Evolutionary conservation across 1,140 invertebrate genomes (phyloP), one percentile per base, ranked within the genome.

Genomic region (Dreissena polymorpha): DNA sequence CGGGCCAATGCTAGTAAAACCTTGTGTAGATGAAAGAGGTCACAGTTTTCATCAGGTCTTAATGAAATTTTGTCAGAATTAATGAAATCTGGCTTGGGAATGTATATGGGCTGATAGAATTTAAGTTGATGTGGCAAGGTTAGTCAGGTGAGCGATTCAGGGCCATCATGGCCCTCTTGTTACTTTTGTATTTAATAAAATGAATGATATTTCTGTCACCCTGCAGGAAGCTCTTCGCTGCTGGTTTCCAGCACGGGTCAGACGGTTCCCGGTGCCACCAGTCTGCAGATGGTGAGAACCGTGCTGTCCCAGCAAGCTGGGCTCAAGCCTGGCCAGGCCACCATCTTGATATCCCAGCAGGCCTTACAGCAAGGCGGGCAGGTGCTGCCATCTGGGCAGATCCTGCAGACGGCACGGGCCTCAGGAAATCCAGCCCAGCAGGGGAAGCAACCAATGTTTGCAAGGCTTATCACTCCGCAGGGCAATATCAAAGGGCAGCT

Each of bases 261-360:
- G 25, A 23, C n/a, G 16, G 88, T 86, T n/a, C 88, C 90, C 68
- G 84, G 85, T 14, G 80, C 70, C 39, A 89, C 88, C 77, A 90
- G 90, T 60, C 83, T 90, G 39, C 90, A 91, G 84, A 84, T 91
- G 25, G 86, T 91, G 60, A 86, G 87, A 76, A 91, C 90, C 16
- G 90, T 91, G 3, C 75, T 91, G 25, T 88, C 89, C n/a, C 89
- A 89, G 57, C 86, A 86, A 49, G 88, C 86, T n/a, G 87, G 83
- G 18, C 79, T 89, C 8, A 90, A 89, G 60, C 86, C 90, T 12
- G 90, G 89, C 6, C 90, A 91, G 70, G 87, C 90, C 13, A 90
- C 90, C 29, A 88, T 92, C 49, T 84, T 92, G 7, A 90, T 91
- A n/a, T 90, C 91, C 53, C 90, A 91, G 80, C 87, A 89, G n/a